phyloP scores from a whole-genome alignment of 2,888 invertebrate species.

The Tinea semifulvella region DNA sequence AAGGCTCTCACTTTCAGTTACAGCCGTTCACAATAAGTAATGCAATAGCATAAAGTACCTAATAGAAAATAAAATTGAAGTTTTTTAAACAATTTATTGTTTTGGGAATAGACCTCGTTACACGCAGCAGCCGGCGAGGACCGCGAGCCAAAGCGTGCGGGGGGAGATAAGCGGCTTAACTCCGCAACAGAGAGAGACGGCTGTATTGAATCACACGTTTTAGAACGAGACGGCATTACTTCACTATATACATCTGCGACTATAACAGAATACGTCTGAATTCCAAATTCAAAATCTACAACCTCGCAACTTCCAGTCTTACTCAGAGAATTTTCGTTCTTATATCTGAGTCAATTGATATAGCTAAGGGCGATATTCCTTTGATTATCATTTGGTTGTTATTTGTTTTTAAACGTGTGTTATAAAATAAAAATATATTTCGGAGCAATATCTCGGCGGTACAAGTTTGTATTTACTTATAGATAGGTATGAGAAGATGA shows the following conservation, averaged over 20 bases:
- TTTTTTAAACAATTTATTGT: no score
- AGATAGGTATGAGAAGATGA: slow-evolving; percentile 35
- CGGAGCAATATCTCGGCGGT: slow-evolving; percentile 56
- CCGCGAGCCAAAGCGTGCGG: slow-evolving; percentile 51
- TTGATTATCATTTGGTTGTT: neutral
- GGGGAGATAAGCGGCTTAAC: slow-evolving; percentile 64
- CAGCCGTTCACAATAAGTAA: no score
- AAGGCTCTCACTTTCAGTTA: no score
- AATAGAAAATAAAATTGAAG: neutral
- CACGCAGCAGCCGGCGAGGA: slow-evolving; percentile 50
- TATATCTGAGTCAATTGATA: neutral
- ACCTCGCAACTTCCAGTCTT: slow-evolving; percentile 25
- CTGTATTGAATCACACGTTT: slow-evolving; percentile 22
- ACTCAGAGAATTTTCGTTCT: neutral
- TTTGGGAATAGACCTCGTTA: slow-evolving; percentile 41
- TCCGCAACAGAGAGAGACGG: slow-evolving; percentile 44
- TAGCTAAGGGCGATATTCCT: neutral
- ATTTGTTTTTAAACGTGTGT: neutral
- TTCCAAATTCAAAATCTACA: slow-evolving; percentile 31
- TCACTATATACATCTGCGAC: slow-evolving; percentile 57
- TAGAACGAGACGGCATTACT: slow-evolving; percentile 34
- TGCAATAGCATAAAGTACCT: no score
- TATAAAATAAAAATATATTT: slow-evolving; percentile 64
- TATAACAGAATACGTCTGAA: slow-evolving; percentile 43
- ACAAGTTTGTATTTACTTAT: slow-evolving; percentile 33